Evolutionary conservation across 2,797 vertebrate genomes (phyloP).

Genomic region (Leucoraja ocellata): DNA sequence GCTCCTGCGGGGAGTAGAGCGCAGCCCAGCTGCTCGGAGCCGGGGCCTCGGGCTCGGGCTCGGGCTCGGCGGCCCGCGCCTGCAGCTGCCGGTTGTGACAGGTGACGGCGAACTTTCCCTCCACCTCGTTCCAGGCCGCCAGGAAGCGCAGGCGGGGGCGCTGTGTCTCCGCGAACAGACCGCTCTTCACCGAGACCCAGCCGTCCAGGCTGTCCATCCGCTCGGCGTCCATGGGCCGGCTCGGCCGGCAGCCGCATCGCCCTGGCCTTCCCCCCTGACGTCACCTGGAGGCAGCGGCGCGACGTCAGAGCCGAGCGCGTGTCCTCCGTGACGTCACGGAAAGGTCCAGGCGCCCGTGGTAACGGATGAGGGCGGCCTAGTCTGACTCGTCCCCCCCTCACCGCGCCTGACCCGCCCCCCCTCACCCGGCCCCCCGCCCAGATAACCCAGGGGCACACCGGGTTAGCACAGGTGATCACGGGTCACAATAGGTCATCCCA

Average conservation of each 20-base stretch:
- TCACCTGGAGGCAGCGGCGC: too few species aligned
- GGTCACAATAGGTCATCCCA: too few species aligned
- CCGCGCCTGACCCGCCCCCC: too few species aligned
- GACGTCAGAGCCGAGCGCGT: too few species aligned
- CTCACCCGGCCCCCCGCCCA: neutral
- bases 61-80: constrained; percentile 55
- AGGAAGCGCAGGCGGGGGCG: constrained; percentile 71
- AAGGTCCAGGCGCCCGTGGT: too few species aligned
- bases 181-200: constrained; percentile 80
- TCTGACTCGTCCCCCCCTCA: too few species aligned
- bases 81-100: constrained; percentile 79
- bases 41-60: constrained; percentile 39
- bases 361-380: too few species aligned
- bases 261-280: neutral
- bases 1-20: constrained; percentile 67
- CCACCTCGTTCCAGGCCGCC: constrained; percentile 79
- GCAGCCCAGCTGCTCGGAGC: constrained; percentile 70
- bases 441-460: too few species aligned
- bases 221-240: constrained; percentile 54
- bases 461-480: too few species aligned
- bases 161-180: constrained; percentile 66
- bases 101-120: constrained; percentile 80
- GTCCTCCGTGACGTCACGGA: too few species aligned
- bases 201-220: constrained; percentile 80
- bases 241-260: neutral